Percentiles rank a stretch among this genome's conserved stretches.
phyloP scores from a whole-genome alignment of 2,888 invertebrate genomes.

The Trisateles emortualis region DNA sequence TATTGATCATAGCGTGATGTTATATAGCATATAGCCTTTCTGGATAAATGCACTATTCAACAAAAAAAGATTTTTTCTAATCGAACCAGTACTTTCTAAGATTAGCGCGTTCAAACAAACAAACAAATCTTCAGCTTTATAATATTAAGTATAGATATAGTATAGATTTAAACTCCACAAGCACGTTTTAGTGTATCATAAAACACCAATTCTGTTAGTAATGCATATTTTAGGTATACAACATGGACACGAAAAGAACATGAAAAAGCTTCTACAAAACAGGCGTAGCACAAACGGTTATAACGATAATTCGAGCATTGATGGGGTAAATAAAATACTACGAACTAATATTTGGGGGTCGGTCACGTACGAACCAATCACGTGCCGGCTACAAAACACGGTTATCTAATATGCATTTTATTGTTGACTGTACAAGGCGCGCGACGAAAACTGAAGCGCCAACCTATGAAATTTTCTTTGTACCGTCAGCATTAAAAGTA shows the following conservation, averaged over 20 bases:
- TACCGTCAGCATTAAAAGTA: constrained; percentile 53
- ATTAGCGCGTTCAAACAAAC: no score
- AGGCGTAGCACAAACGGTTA: constrained; percentile 23
- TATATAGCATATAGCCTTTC: no score
- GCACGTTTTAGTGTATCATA: constrained; percentile 15
- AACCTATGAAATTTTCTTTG: constrained; percentile 53
- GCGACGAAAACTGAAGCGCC: constrained; percentile 61
- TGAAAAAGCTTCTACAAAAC: constrained; percentile 15
- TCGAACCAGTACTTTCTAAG: no score
- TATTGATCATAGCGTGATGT: no score
- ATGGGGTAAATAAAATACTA: constrained; percentile 45
- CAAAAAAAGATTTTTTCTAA: no score
- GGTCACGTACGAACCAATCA: constrained; percentile 67
- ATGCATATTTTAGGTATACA: constrained; percentile 8
- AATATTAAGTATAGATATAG: background rate
- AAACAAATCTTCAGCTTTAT: no score
- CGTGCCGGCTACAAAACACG: constrained; percentile 80
- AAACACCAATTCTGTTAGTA: constrained; percentile 5
- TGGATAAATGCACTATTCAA: no score
- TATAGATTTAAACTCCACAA: background rate
- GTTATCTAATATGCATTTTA: constrained; percentile 86
- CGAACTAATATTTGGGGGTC: constrained; percentile 47
- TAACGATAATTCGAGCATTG: constrained; percentile 38
- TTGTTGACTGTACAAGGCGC: constrained; percentile 66
- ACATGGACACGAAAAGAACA: constrained; percentile 3